These are phyloP conservation scores for Bradypodion pumilum DNA, from an alignment of 2,797 vertebrate genomes.

Conservation along the genomic window DNA sequence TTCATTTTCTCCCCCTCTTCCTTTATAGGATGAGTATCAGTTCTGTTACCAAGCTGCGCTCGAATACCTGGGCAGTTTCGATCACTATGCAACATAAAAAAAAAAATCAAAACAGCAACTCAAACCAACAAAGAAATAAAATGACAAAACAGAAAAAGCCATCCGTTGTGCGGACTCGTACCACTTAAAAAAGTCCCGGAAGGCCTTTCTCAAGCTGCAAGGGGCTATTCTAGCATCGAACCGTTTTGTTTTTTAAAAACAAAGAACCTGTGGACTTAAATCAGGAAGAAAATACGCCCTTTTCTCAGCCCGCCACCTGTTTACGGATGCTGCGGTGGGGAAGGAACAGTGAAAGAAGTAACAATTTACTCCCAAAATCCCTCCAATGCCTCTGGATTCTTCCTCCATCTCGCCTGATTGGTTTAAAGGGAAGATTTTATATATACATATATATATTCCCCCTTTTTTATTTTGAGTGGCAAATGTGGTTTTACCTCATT, in stretches of 20 bases:
- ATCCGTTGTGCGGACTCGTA: slow-evolving; percentile 77
- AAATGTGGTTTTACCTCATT: slow-evolving; percentile 86
- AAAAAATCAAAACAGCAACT: slow-evolving; percentile 74
- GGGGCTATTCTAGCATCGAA: slow-evolving; percentile 80
- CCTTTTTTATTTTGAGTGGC: slow-evolving; percentile 73
- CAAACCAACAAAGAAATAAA: slow-evolving; percentile 74
- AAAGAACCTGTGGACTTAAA: slow-evolving; percentile 64
- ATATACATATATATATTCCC: fast-evolving
- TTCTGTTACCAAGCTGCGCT: slow-evolving; percentile 98
- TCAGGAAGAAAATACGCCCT: slow-evolving; percentile 56
- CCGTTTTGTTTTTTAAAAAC: slow-evolving; percentile 57
- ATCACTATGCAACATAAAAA: slow-evolving; percentile 99
- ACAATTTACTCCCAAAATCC: too few species aligned
- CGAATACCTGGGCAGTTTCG: slow-evolving; percentile 99
- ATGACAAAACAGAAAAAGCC: slow-evolving; percentile 78
- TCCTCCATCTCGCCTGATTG: slow-evolving; percentile 25
- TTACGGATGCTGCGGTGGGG: slow-evolving; percentile 66
- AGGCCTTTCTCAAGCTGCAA: slow-evolving; percentile 83
- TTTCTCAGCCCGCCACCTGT: slow-evolving; percentile 42
- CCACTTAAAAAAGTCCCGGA: slow-evolving; percentile 72
- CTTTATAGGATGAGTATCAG: slow-evolving; percentile 93
- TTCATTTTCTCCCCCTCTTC: not conserved
- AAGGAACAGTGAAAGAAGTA: not conserved
- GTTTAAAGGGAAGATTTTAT: slow-evolving; percentile 73
- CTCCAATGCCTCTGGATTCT: not conserved